These are phyloP conservation scores for Rhea americana DNA, from an alignment of 2,113 vertebrate species.

Conservation along the genomic window DNA sequence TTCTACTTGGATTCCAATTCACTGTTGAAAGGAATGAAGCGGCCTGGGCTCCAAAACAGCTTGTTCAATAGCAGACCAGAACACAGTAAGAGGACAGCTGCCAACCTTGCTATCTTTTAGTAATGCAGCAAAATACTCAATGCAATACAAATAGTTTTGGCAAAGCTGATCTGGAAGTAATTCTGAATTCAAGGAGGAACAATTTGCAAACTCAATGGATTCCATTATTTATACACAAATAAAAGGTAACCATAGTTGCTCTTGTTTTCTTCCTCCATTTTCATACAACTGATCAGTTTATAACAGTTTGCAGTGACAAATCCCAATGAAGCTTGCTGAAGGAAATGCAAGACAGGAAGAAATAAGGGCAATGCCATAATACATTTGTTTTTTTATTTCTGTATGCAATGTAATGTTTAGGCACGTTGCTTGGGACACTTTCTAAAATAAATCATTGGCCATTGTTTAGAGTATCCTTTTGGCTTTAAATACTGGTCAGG, in stretches of 20 bases:
- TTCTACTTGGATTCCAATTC: not conserved
- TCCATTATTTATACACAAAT: not conserved
- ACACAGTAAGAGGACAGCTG: not conserved
- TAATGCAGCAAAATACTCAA: not conserved
- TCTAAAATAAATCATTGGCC: slow-evolving; percentile 80
- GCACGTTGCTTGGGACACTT: slow-evolving; percentile 80
- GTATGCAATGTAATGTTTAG: slow-evolving; percentile 80
- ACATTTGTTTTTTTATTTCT: slow-evolving; percentile 76
- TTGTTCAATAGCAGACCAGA: not conserved
- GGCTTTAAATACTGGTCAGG: slow-evolving; percentile 84
- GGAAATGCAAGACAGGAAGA: slow-evolving; percentile 38
- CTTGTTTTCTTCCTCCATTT: not conserved
- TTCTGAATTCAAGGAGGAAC: not conserved
- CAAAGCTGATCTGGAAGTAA: not conserved
- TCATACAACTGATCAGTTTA: not conserved
- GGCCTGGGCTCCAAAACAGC: not conserved
- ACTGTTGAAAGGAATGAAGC: not conserved
- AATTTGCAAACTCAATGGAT: not conserved
- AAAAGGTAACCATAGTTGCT: not conserved
- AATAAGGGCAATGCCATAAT: slow-evolving; percentile 61
- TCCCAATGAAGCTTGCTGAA: not conserved
- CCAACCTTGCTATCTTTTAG: not conserved
- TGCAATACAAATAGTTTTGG: not conserved
- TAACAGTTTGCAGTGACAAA: not conserved
- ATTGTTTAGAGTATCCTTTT: slow-evolving; percentile 79